Conservation (phyloP, 2,888 invertebrate species). For the Eudemis profundana region DNA sequence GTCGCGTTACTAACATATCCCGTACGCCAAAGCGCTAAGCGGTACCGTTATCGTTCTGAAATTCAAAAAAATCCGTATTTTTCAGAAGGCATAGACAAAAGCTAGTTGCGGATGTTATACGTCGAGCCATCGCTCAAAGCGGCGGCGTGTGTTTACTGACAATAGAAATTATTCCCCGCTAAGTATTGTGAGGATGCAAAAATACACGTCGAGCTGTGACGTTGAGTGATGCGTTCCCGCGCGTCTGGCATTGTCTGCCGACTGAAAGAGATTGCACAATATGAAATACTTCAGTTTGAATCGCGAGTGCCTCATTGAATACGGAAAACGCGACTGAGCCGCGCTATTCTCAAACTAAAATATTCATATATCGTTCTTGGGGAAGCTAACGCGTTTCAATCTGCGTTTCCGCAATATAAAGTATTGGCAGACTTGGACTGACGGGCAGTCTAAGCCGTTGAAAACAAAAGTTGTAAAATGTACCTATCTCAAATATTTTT, state of each 20-base stretch:
- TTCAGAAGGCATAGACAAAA: slow-evolving; percentile 58
- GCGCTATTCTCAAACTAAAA: slow-evolving; percentile 66
- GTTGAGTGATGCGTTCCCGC: slow-evolving; percentile 81
- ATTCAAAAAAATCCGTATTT: slow-evolving; percentile 40
- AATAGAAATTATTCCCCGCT: slow-evolving; percentile 79
- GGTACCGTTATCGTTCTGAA: slow-evolving; percentile 2
- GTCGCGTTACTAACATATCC: neutral
- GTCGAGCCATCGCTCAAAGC: slow-evolving; percentile 65
- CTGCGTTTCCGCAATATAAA: slow-evolving; percentile 30
- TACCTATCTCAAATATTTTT: too few relatives aligned
- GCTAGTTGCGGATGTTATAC: slow-evolving; percentile 55
- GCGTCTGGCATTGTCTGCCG: slow-evolving; percentile 75
- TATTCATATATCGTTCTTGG: slow-evolving; percentile 70
- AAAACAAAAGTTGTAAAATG: neutral
- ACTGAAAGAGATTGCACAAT: slow-evolving; percentile 80
- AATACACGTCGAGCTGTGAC: slow-evolving; percentile 77
- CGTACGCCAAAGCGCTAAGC: slow-evolving; percentile 9
- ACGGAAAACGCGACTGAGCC: slow-evolving; percentile 56
- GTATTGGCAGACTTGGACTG: slow-evolving; percentile 10
- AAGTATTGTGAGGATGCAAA: slow-evolving; percentile 78
- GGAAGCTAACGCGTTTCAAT: slow-evolving; percentile 57
- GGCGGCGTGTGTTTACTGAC: slow-evolving; percentile 70
- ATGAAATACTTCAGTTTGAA: slow-evolving; percentile 80
- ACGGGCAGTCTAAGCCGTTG: neutral
- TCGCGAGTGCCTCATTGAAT: slow-evolving; percentile 76